Evolutionary conservation across 2,797 vertebrate genomes (phyloP).

Genomic region (Lagodon rhomboides): DNA sequence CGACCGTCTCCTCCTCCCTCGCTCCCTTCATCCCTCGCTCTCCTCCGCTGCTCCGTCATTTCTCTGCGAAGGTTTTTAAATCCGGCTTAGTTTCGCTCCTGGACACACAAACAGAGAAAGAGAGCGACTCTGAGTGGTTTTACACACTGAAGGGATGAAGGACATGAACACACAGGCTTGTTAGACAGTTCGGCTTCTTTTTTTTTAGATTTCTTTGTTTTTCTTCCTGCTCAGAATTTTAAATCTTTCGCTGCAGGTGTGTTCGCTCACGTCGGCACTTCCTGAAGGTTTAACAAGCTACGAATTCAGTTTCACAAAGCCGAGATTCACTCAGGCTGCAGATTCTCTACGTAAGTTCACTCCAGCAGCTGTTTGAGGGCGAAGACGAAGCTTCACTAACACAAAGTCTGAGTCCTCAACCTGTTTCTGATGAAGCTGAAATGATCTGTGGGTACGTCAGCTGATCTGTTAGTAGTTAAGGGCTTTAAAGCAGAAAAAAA

Average conservation of each 20-base stretch:
- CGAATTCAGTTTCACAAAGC: not conserved
- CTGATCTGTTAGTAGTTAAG: not conserved
- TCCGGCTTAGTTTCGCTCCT: slow-evolving; percentile 54
- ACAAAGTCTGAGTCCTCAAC: not conserved
- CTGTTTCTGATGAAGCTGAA: not conserved
- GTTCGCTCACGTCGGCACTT: not conserved
- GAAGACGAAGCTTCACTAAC: not conserved
- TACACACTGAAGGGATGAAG: slow-evolving; percentile 9
- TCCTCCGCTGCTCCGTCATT: slow-evolving; percentile 34
- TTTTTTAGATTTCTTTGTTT: not conserved
- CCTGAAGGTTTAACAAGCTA: not conserved
- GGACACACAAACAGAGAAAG: slow-evolving; percentile 27
- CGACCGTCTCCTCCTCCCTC: not conserved
- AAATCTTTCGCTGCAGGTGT: not conserved
- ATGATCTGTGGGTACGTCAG: too few relatives aligned
- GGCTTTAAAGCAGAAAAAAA: not conserved
- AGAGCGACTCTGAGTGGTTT: slow-evolving; percentile 24
- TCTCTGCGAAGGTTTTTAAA: slow-evolving; percentile 41
- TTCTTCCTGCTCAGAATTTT: not conserved
- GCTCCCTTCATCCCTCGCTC: slow-evolving; percentile 26
- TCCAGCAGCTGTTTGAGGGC: not conserved
- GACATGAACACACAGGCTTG: slow-evolving; percentile 9
- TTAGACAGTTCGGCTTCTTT: not conserved
- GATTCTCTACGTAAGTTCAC: not conserved
- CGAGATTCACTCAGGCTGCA: not conserved